Conservation (phyloP, 2,888 invertebrate species). For the Chaetogeoica ovagalla region DNA sequence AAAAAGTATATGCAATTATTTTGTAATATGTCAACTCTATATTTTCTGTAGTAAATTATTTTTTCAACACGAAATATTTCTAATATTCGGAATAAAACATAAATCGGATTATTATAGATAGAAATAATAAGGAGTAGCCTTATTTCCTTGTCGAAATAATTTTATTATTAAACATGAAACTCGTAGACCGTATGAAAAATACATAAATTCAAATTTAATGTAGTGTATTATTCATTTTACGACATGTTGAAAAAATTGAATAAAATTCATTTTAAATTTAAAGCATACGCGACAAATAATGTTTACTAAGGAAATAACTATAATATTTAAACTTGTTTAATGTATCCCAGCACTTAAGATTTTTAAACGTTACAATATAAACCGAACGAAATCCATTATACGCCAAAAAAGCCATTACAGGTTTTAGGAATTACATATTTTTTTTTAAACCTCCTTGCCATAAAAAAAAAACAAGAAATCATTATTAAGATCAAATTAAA, state of each 20-base stretch:
- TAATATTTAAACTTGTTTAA: neutral
- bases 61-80: no score
- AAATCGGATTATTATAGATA: no score
- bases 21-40: no score
- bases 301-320: neutral
- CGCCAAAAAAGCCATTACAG: slow-evolving; percentile 4
- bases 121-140: neutral
- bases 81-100: no score
- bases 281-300: neutral
- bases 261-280: neutral
- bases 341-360: neutral
- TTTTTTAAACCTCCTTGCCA: neutral
- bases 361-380: neutral
- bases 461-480: slow-evolving; percentile 9
- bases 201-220: neutral
- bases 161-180: neutral
- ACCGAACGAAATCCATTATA: neutral
- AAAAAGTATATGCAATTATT: no score
- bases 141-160: neutral
- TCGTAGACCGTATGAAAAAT: neutral
- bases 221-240: neutral
- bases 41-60: no score
- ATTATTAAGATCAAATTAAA: neutral
- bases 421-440: slow-evolving; percentile 1
- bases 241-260: neutral